Evolutionary conservation across 2,113 vertebrate genomes (phyloP), one percentile per base, ranked within the genome.

Genomic region (Mungos mungo): DNA sequence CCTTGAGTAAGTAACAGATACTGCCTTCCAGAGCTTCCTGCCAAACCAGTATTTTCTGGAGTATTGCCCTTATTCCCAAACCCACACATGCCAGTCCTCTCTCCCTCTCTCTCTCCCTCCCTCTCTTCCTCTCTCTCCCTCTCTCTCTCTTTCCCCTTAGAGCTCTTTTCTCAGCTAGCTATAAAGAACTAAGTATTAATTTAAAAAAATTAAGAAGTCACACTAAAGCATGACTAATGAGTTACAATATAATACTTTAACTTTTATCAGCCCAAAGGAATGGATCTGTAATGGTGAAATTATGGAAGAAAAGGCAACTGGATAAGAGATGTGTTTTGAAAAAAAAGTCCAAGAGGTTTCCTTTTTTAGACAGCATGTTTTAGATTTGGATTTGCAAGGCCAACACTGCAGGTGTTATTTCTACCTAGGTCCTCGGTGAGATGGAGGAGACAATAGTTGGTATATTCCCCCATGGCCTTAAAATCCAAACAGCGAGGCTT

Each of bases 171-270:
- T 92, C 41, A 88, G 13, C 63, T 65, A 77, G 2, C 19, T 84
- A n/a, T 80, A 85, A 95, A 93, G 29, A 97, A 96, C 80, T 71
- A 76, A 66, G 27, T 33, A 85, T 65, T 50, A 33, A 50, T 25
- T 72, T 23, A 1, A 12, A n/a, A 90, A 57, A 71, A 50, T 47
- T 77, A 7, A 9, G 35, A 85, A 21, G 35, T 66, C 21, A 57
- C 66, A 90, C 31, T 92, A 50, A 97, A 94, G 23, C 52, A 77
- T 71, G 77, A 60, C 35, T 66, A 88, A 50, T 52, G 54, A 57
- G 18, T 71, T 94, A 35, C 33, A 95, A 50, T 88, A 35, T 35
- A 92, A 60, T 93, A 45, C 38, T 71, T 86, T 41, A 79, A 50
- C 11, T n/a, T 89, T 92, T 80, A 29, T 60, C 72, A 33, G 25